Evolutionary conservation across 2,113 vertebrate genomes (phyloP), one percentile per base, ranked within the genome.

Genomic region (Podarcis raffonei): DNA sequence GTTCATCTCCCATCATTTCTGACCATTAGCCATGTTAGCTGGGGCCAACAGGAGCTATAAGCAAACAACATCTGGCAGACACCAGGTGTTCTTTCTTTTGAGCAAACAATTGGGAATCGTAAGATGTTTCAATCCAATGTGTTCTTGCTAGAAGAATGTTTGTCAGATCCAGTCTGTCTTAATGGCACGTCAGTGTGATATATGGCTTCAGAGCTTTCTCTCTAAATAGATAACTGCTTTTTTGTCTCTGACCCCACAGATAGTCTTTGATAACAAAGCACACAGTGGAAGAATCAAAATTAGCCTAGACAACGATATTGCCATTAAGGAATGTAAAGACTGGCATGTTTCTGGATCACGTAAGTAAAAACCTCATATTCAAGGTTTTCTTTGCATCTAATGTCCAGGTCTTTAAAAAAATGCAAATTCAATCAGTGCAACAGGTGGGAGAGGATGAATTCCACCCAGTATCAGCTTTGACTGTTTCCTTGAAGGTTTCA

Each of bases 281-380:
- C 98, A 99, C 84, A 99, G 98, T 87, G 99, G 99, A 92, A 97
- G 96, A 95, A 98, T 99, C 89, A 98, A 97, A 94, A 97, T 99
- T 87, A 95, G 95, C 32, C 95, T 99, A 72, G 95, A 97, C 88
- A 98, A 98, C 16, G 96, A 98, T 81, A 98, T 98, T 89, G 96
- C 93, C 0, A 98, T 99, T 88, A 97, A 95, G 85, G 98, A 98
- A 91, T 99, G 98, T 95, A 98, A 97, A 96, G 98, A 98, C 91
- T 98, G 98, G 97, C 98, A 98, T 1, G 95, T 99, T 91, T 97
- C 97, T 78, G 98, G 97, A 83, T 97, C 97, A 89, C 97, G 98
- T 99, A 97, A 98, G 98, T 98, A 89, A 83, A 84, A 11, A n/a
- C 48, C 90, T 92, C 9, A n/a, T 20, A 18, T 85, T 83, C 16